These are phyloP conservation scores for Bruchidius siliquastri DNA, from an alignment of 2,888 invertebrate species.

Conservation along the genomic window DNA sequence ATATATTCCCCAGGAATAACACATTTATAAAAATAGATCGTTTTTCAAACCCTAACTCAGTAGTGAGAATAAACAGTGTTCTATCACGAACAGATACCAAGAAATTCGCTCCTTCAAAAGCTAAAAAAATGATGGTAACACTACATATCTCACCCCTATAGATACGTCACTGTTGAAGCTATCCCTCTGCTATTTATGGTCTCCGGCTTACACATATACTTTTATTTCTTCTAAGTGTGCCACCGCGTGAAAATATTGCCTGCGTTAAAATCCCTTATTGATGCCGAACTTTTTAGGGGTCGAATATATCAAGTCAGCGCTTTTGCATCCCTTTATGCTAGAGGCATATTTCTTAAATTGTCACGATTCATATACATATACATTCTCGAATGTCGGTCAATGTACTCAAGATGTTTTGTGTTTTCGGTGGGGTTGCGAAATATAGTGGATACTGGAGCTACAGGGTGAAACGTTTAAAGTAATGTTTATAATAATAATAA, in stretches of 20 bases:
- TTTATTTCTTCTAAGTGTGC: constrained; percentile 39
- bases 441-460: not conserved
- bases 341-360: constrained; percentile 7
- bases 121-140: too few relatives aligned
- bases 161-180: not conserved
- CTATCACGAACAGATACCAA: too few relatives aligned
- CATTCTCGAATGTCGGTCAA: not conserved
- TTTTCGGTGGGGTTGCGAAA: not conserved
- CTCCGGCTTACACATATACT: constrained; percentile 29
- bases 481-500: too few relatives aligned
- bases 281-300: constrained; percentile 18
- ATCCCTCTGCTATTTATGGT: not conserved
- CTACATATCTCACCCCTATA: not conserved
- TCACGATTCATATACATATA: not conserved
- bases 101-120: too few relatives aligned
- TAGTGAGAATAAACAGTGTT: too few relatives aligned
- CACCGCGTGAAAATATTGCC: constrained; percentile 22
- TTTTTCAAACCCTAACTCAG: too few relatives aligned
- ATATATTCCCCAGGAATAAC: too few relatives aligned
- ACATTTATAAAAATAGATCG: too few relatives aligned
- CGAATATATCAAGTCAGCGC: constrained; percentile 7
- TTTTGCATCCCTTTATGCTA: constrained; percentile 8
- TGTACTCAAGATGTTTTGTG: not conserved
- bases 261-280: constrained; percentile 25
- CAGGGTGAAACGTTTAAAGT: too few relatives aligned